Conservation (phyloP, 2,888 invertebrate genomes). For the Trypoxylon attenuatum region DNA sequence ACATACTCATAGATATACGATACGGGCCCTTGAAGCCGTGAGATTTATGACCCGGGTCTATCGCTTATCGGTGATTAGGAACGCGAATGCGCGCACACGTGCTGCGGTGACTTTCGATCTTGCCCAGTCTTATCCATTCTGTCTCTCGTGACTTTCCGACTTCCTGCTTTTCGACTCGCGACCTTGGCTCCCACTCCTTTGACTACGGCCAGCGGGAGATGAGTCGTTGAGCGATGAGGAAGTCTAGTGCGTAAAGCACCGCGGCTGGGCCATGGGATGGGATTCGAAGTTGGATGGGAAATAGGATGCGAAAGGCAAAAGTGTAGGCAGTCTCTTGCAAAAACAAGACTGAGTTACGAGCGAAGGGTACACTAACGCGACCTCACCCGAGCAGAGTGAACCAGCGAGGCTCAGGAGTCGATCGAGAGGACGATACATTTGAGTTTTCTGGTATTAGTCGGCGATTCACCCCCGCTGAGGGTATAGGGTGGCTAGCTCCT, state of each 20-base stretch:
- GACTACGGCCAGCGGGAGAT: background rate
- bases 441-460: conserved; percentile 69
- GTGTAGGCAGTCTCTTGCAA: conserved; percentile 61
- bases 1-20: conserved; percentile 64
- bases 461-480: conserved; percentile 2
- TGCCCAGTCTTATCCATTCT: conserved; percentile 7
- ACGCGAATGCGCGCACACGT: conserved; percentile 35
- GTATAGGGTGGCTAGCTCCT: conserved; percentile 2
- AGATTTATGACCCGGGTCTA: conserved; percentile 54
- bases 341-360: conserved; percentile 73
- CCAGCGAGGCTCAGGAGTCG: too few species aligned
- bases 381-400: too few species aligned
- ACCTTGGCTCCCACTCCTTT: background rate
- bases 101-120: conserved; percentile 25
- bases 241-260: conserved; percentile 5
- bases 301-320: too few species aligned
- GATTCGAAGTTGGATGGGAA: too few species aligned
- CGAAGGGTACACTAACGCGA: too few species aligned
- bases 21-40: conserved; percentile 48
- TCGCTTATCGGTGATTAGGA: conserved; percentile 60
- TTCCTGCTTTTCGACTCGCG: background rate
- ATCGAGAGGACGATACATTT: conserved; percentile 72
- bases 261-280: too few species aligned
- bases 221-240: conserved; percentile 8
- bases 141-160: conserved; percentile 12